Percentiles rank a stretch among this genome's conserved stretches.
These are phyloP conservation scores for Actinia equina DNA, from an alignment of 64 coral and sea anemone species.

Conservation along the genomic window DNA sequence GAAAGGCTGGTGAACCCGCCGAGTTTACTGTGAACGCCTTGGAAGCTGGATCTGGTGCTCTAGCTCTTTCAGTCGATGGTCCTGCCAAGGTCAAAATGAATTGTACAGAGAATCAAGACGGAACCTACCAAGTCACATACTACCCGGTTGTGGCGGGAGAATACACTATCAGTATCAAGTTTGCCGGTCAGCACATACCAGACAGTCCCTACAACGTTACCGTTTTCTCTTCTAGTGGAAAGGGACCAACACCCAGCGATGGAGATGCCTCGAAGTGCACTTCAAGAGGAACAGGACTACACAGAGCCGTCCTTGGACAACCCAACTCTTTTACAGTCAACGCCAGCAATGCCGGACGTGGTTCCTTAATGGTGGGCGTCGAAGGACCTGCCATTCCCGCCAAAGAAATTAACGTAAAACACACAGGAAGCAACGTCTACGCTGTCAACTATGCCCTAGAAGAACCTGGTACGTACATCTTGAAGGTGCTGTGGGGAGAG, in stretches of 20 bases:
- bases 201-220: slow-evolving; percentile 91
- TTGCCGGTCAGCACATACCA: slow-evolving; percentile 92
- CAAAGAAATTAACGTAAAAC: slow-evolving; percentile 98
- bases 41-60: slow-evolving; percentile 90
- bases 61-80: slow-evolving; percentile 90
- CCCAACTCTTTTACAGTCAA: slow-evolving; percentile 98
- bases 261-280: slow-evolving; percentile 95
- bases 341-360: slow-evolving; percentile 92
- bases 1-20: slow-evolving; percentile 73
- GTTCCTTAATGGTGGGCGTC: slow-evolving; percentile 96
- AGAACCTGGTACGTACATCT: slow-evolving; percentile 85
- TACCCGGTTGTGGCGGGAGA: slow-evolving; percentile 92
- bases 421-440: slow-evolving; percentile 97
- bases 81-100: slow-evolving; percentile 99
- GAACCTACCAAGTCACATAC: slow-evolving; percentile 96
- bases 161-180: slow-evolving; percentile 99
- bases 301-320: slow-evolving; percentile 91
- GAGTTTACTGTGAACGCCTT: slow-evolving; percentile 96
- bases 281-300: slow-evolving; percentile 84
- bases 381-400: slow-evolving; percentile 98
- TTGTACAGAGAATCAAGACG: slow-evolving; percentile 95
- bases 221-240: slow-evolving; percentile 61
- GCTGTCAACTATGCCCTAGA: slow-evolving; percentile 97
- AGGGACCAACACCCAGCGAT: slow-evolving; percentile 33
- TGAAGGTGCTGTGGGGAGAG: slow-evolving; percentile 97